phyloP scores from a whole-genome alignment of 2,797 vertebrate species.

The Ptychadena robeensis region DNA sequence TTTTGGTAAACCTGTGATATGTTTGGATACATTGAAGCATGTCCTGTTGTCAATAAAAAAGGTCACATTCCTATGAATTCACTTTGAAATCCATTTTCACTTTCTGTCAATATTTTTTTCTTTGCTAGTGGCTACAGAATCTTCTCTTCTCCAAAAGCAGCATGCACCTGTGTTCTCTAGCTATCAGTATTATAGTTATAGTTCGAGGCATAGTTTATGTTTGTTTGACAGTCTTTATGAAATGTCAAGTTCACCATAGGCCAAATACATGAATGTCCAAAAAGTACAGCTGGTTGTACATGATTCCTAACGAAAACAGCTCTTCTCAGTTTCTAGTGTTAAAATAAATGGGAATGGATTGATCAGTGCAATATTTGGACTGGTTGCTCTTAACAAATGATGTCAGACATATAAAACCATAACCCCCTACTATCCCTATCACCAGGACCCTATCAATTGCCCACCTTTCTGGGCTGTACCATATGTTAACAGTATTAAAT shows the following conservation, averaged over 20 bases:
- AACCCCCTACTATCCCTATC: too few species aligned
- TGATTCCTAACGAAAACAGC: neutral
- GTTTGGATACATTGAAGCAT: conserved; percentile 35
- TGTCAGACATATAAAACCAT: too few species aligned
- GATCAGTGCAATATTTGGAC: too few species aligned
- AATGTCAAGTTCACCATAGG: neutral
- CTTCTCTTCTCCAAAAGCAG: neutral
- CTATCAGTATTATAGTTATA: neutral
- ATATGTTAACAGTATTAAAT: too few species aligned
- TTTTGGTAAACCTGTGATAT: conserved; percentile 42
- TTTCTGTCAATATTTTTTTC: neutral
- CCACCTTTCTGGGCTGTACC: too few species aligned
- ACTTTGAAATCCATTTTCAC: conserved; percentile 39
- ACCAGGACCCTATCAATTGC: too few species aligned
- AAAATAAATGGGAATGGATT: too few species aligned
- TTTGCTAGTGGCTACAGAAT: neutral
- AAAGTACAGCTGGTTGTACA: neutral
- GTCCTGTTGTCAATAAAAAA: conserved; percentile 45
- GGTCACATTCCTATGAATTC: conserved; percentile 43
- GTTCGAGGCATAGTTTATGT: neutral
- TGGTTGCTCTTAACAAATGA: too few species aligned
- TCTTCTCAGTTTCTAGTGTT: neutral
- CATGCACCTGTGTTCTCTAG: neutral
- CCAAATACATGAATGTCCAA: neutral
- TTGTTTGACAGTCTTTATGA: neutral